phyloP scores from a whole-genome alignment of 2,888 invertebrate species.

The Pyrocoelia pectoralis region DNA sequence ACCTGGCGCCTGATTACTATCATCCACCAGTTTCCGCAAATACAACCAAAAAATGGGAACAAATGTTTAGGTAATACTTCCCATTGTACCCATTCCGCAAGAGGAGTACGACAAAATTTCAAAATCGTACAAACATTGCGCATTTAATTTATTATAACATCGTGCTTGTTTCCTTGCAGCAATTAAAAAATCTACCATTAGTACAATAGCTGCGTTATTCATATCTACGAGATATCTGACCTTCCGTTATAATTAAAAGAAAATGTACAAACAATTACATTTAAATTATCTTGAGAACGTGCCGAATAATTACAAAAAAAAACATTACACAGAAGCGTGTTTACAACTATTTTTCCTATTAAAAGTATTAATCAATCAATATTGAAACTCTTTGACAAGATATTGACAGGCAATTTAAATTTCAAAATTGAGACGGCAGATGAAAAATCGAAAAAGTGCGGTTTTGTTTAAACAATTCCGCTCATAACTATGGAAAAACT shows the following conservation, averaged over 20 bases:
- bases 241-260: background rate
- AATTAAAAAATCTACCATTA: background rate
- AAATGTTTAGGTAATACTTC: no score
- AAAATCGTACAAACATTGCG: no score
- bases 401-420: background rate
- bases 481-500: background rate
- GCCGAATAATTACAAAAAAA: background rate
- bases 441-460: slow-evolving; percentile 4
- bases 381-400: background rate
- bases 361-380: background rate
- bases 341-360: background rate
- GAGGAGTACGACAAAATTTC: no score
- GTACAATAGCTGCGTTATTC: background rate
- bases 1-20: no score
- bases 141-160: no score
- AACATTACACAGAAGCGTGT: background rate
- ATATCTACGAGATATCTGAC: background rate
- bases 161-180: background rate
- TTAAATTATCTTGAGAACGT: background rate
- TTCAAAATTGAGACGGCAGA: background rate
- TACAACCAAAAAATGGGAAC: no score
- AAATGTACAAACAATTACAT: background rate
- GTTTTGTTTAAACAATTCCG: background rate
- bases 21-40: no score
- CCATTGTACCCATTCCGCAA: no score